Evolutionary conservation across 1,140 invertebrate genomes (phyloP).

Genomic region (Augochlora pura): DNA sequence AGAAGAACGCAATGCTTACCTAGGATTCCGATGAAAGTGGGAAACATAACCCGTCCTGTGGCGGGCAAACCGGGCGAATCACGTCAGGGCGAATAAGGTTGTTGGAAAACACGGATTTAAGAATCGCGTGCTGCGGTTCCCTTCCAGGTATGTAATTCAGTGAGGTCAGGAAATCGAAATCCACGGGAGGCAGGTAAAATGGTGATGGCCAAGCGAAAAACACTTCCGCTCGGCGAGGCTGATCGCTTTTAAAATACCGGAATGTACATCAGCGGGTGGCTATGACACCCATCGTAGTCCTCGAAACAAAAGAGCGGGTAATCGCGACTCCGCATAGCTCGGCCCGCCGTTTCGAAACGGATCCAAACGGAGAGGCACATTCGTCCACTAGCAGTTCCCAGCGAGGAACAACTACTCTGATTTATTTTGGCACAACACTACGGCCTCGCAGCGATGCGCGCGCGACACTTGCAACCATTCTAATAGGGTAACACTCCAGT

Average conservation of each 20-base stretch:
- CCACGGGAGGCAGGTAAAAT: conserved; percentile 15
- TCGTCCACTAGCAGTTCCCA: conserved; percentile 33
- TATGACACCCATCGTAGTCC: conserved; percentile 50
- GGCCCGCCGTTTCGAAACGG: conserved; percentile 6
- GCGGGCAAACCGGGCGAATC: conserved; percentile 66
- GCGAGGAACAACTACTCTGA: conserved; percentile 16
- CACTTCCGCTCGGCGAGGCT: conserved; percentile 40
- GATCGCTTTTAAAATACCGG: conserved; percentile 47
- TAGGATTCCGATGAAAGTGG: conserved; percentile 86
- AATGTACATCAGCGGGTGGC: conserved; percentile 44
- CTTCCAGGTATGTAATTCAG: not conserved
- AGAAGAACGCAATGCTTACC: conserved; percentile 76
- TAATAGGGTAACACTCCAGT: conserved; percentile 47
- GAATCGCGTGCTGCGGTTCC: not conserved
- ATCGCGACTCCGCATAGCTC: conserved; percentile 50
- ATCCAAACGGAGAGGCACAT: conserved; percentile 28
- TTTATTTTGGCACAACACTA: conserved; percentile 55
- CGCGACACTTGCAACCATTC: conserved; percentile 62
- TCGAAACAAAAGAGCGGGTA: conserved; percentile 43
- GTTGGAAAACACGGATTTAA: conserved; percentile 11
- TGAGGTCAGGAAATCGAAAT: not conserved
- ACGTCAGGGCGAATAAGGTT: conserved; percentile 53
- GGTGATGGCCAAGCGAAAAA: conserved; percentile 41
- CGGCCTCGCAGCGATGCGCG: conserved; percentile 53
- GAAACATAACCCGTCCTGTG: conserved; percentile 85